phyloP scores from a whole-genome alignment of 2,797 vertebrate species.

The Protosalanx chinensis region DNA sequence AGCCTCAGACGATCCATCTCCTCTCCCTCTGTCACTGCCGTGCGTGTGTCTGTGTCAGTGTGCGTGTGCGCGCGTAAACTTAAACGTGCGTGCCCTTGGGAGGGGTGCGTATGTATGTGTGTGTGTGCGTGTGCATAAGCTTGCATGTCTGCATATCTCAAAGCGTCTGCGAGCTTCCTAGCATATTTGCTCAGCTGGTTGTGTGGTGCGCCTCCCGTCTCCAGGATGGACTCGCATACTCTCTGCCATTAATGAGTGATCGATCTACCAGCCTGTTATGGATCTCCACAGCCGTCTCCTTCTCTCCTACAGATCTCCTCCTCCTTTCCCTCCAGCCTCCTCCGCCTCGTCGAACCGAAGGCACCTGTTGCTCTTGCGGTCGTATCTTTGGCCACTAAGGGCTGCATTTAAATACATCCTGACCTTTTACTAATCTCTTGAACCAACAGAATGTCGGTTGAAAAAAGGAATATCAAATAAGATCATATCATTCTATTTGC shows the following conservation, averaged over 20 bases:
- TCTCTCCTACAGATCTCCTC: not conserved
- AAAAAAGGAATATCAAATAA: no score
- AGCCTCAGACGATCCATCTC: conserved; percentile 40
- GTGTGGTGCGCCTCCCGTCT: conserved; percentile 16
- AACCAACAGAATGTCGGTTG: no score
- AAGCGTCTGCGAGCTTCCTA: conserved; percentile 1
- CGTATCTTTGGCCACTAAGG: not conserved
- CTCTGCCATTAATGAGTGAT: conserved; percentile 32
- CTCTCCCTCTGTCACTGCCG: not conserved
- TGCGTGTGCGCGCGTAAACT: not conserved
- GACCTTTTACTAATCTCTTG: not conserved
- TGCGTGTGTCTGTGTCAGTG: not conserved
- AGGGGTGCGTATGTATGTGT: not conserved
- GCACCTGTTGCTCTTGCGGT: no score
- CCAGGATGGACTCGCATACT: conserved; percentile 19
- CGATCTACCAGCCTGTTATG: conserved; percentile 26
- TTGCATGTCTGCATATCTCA: not conserved
- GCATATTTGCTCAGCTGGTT: conserved; percentile 31
- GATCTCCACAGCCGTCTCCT: not conserved
- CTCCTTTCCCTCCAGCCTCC: not conserved
- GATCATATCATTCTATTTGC: no score
- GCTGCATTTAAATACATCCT: not conserved
- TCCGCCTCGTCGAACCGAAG: not conserved
- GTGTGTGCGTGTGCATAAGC: no score
- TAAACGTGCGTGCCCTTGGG: no score